Evolutionary conservation across 2,797 vertebrate genomes (phyloP), one percentile per base, ranked within the genome.

Genomic region (Momotus momota): DNA sequence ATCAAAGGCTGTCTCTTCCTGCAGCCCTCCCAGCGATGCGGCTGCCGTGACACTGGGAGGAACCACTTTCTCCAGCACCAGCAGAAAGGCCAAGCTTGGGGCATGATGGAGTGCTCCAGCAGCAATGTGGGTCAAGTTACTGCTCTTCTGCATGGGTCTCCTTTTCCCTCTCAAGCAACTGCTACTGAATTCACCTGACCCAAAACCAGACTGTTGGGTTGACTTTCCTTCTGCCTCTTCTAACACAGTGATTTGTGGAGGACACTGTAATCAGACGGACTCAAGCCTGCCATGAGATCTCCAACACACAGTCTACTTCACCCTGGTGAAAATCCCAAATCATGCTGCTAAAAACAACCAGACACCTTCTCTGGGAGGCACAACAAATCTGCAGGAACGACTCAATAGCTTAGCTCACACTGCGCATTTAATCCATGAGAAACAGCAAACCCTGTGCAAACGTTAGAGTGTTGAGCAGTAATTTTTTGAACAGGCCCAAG

Each of bases 11-110:
- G 5, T 29, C 33, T 54, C 41, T 72, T 13, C n/a, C n/a, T 58
- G 10, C 17, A n/a, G 62, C 55, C 52, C 46, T 31, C 15, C 49
- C 0, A 0, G 21, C 26, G 23, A 49, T 0, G 1, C 8, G 20
- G 40, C 23, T 51, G 51, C 35, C 18, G 7, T 1, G 0, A 11
- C 19, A 18, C 35, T 10, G 21, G n/a, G 33, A 58, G 23, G 26
- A 61, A 31, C 5, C 20, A 41, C 20, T 43, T 31, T 23, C 14
- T 35, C 21, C 18, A 33, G n/a, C 48, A 55, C 18, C 7, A 22
- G 13, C 6, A 64, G 54, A 60, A 83, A n/a, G 45, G 25, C 13
- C 22, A 12, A 45, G 26, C 20, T 57, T 25, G 54, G 0, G 0
- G 46, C 29, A 27, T 0, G 0, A 4, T 10, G 51, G 20, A 57